Base-by-base conservation (phyloP, 2,797 vertebrate genomes). In the Brachyrhaphis roseni region DNA sequence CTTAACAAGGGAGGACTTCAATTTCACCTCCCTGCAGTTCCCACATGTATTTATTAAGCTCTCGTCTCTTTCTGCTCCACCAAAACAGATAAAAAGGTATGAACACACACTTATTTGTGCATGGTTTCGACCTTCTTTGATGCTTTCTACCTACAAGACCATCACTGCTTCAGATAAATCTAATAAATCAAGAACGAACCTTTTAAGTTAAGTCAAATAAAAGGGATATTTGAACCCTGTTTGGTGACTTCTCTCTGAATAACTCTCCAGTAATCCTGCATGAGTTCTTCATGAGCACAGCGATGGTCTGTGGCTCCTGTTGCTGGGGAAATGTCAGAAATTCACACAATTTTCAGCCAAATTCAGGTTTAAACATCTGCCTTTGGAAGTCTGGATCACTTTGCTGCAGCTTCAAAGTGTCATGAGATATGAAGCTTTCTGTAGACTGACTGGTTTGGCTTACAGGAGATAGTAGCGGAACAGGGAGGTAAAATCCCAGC, bases 221-320 rank as follows among this genome's bases (percentile, higher is more conserved):
- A 16, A 12, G 74, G 71, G 80, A 62, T 76, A 8, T 31, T 31
- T 59, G 49, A 72, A 73, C 76, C 72, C 78, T 79, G 83, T 84
- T 84, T 79, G 87, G 84, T 39, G 72, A 80, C 82, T 68, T 90
- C 92, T 84, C 83, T 82, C 84, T 87, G 78, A 5, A 84, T 93
- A 88, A 92, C 84, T 75, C 89, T 68, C 64, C 12, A 8, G 72
- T 81, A 87, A 90, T 91, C 88, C 84, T 70, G 77, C 75, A 66
- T 34, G 82, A 84, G 78, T 80, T 79, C 75, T 87, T 90, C 78
- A 41, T 0, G 57, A 0, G 72, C 86, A 90, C 72, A 16, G 4
- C 71, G 23, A 57, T 1, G 4, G 55, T 82, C 53, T 11, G 75
- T 31, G 39, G 51, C 78, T 66, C 20, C 64, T 39, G 36, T 26